A percentile compares a stretch with the other conserved stretches of the same genome.
These are phyloP conservation scores for Drosophila kohkoa DNA, from an alignment of 1,140 invertebrate species.

Conservation along the genomic window DNA sequence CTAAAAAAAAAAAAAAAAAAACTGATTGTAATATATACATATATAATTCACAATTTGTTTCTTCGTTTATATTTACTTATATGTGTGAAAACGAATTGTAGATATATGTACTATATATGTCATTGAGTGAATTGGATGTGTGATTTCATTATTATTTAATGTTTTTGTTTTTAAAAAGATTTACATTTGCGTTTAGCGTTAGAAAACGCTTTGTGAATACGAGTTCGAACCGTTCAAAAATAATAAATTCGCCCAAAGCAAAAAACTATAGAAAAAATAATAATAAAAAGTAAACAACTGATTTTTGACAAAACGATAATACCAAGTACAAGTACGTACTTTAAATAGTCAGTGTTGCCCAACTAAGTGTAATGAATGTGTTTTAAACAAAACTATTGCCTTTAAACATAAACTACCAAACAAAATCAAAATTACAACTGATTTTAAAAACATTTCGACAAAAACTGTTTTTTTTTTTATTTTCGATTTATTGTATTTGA, in stretches of 20 bases:
- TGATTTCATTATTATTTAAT: neutral
- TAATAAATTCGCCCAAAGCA: slow-evolving; percentile 5
- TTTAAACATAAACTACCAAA: slow-evolving; percentile 23
- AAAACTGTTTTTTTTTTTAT: neutral
- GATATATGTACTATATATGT: slow-evolving; percentile 6
- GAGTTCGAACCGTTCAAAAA: slow-evolving; percentile 23
- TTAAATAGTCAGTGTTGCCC: slow-evolving; percentile 47
- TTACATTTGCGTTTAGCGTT: slow-evolving; percentile 12
- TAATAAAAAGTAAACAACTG: neutral
- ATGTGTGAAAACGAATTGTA: slow-evolving; percentile 14
- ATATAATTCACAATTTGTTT: slow-evolving; percentile 24
- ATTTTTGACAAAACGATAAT: slow-evolving; percentile 23
- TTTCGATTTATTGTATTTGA: neutral
- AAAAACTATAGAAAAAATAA: slow-evolving; percentile 2
- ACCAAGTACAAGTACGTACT: slow-evolving; percentile 47
- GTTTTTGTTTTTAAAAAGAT: slow-evolving; percentile 2
- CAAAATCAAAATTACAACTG: slow-evolving; percentile 14
- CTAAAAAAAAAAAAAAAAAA: slow-evolving; percentile 13
- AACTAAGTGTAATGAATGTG: slow-evolving; percentile 27
- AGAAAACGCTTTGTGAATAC: slow-evolving; percentile 1
- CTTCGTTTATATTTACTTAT: neutral
- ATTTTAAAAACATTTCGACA: slow-evolving; percentile 6
- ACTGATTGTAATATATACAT: slow-evolving; percentile 27
- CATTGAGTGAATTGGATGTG: neutral
- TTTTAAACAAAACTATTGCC: slow-evolving; percentile 45